Conservation (phyloP, 2,113 vertebrate genomes). For the Pluvianellus socialis region DNA sequence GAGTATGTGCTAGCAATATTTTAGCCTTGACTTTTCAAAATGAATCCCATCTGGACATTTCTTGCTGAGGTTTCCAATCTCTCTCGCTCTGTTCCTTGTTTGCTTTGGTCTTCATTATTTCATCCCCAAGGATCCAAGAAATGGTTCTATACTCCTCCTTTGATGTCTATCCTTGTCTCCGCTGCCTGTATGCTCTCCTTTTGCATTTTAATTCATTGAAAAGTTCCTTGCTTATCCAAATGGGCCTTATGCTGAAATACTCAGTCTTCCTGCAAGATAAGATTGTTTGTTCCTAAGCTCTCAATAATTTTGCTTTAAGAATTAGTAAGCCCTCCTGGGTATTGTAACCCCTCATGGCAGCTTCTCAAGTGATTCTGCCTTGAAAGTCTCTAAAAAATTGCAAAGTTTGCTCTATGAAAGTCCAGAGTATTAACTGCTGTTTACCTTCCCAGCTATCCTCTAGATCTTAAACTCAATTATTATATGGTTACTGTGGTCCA, state of each 20-base stretch:
- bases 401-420: not conserved
- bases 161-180: constrained; percentile 49
- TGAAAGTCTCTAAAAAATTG: not conserved
- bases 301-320: not conserved
- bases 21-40: constrained; percentile 56
- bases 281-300: not conserved
- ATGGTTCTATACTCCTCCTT: constrained; percentile 13
- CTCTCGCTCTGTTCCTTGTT: constrained; percentile 21
- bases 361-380: not conserved
- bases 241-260: not conserved
- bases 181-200: not conserved
- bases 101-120: constrained; percentile 64
- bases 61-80: constrained; percentile 56
- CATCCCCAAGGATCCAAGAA: constrained; percentile 40
- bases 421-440: not conserved
- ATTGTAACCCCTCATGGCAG: not conserved
- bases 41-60: constrained; percentile 56
- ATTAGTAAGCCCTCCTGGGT: not conserved
- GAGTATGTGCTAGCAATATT: constrained; percentile 43
- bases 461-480: not conserved
- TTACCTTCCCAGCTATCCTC: not conserved
- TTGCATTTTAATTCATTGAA: constrained; percentile 26
- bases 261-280: not conserved
- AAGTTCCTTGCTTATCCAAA: not conserved
- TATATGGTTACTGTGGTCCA: not conserved